These are phyloP conservation scores for Caenorhabditis japonica DNA, from an alignment of 2,888 invertebrate species.

Conservation along the genomic window DNA sequence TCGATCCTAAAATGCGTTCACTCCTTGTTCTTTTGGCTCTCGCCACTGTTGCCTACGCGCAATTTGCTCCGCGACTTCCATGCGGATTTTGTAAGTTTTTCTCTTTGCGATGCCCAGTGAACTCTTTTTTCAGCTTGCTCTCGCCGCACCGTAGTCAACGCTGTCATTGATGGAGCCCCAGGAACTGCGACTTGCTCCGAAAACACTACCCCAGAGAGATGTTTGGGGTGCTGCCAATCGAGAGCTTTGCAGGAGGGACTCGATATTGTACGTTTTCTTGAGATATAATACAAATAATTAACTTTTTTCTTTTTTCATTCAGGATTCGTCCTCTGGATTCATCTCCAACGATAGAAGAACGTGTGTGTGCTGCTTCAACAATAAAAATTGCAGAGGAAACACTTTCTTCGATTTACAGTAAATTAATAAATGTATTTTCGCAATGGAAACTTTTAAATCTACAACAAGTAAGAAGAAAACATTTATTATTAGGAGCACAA, in stretches of 20 bases:
- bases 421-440: too few species aligned
- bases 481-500: too few species aligned
- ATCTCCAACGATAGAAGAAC: constrained; percentile 42
- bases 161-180: constrained; percentile 31
- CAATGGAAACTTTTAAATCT: too few species aligned
- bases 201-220: constrained; percentile 33
- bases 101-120: background rate
- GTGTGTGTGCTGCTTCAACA: constrained; percentile 56
- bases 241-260: constrained; percentile 51
- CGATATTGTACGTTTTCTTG: constrained; percentile 2
- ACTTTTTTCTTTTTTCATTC: too few species aligned
- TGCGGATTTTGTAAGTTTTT: constrained; percentile 47
- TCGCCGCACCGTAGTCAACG: constrained; percentile 36
- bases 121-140: constrained; percentile 53
- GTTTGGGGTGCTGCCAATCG: constrained; percentile 45
- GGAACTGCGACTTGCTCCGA: constrained; percentile 49
- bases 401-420: constrained; percentile 7
- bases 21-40: constrained; percentile 28
- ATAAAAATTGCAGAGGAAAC: constrained; percentile 38
- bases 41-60: constrained; percentile 27
- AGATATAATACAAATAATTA: too few species aligned
- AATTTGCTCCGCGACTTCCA: constrained; percentile 13
- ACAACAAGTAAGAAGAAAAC: too few species aligned
- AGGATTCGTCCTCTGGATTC: constrained; percentile 44
- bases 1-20: constrained; percentile 33